Evolutionary conservation across 2,888 invertebrate species (phyloP).

Genomic region (Gastrophysa polygoni): DNA sequence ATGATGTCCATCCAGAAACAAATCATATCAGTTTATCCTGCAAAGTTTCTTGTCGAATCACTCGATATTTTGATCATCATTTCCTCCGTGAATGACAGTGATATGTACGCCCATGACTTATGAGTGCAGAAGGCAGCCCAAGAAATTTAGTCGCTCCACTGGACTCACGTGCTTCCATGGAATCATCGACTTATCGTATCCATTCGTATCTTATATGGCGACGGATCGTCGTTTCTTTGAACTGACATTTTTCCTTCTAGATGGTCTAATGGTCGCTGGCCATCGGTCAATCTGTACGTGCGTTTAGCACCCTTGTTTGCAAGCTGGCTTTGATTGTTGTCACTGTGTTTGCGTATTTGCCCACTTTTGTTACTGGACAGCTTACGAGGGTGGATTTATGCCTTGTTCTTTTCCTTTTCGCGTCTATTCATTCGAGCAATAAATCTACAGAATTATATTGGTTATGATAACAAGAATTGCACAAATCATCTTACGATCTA

Average conservation of each 20-base stretch:
- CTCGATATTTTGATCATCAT: too few species aligned
- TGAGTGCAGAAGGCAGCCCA: background rate
- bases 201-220: conserved; percentile 40
- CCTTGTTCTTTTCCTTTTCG: background rate
- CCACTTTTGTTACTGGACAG: conserved; percentile 32
- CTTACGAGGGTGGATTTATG: conserved; percentile 18
- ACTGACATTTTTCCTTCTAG: conserved; percentile 30
- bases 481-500: too few species aligned
- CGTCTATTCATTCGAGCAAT: too few species aligned
- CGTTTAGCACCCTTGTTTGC: conserved; percentile 59
- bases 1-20: too few species aligned
- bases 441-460: too few species aligned
- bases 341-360: conserved; percentile 52
- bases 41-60: too few species aligned
- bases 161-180: background rate
- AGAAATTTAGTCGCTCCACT: background rate
- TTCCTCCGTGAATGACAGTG: too few species aligned
- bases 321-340: conserved; percentile 53
- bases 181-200: background rate
- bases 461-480: too few species aligned
- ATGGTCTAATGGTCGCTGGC: conserved; percentile 42
- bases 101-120: background rate
- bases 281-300: conserved; percentile 54
- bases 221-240: conserved; percentile 42
- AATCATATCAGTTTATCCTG: too few species aligned